A percentile compares a stretch with the other conserved stretches of the same genome.
These are phyloP conservation scores for Erynnis tages DNA, from an alignment of 2,888 invertebrate species.

Conservation along the genomic window DNA sequence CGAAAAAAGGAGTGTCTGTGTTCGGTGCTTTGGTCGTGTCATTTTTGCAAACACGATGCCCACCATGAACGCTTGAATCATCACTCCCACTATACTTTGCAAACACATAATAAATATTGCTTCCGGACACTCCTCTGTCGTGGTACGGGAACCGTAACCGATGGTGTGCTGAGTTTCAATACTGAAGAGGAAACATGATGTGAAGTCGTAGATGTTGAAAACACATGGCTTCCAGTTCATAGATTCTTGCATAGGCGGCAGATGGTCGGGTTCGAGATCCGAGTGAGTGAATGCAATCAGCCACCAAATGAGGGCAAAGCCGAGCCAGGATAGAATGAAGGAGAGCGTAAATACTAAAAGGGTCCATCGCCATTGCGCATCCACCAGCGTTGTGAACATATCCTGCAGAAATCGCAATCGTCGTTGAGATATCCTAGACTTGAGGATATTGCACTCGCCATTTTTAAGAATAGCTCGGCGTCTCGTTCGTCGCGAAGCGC, in stretches of 20 bases:
- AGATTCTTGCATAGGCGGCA: constrained; percentile 70
- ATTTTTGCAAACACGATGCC: constrained; percentile 95
- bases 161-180: constrained; percentile 96
- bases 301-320: constrained; percentile 94
- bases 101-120: constrained; percentile 94
- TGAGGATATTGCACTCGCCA: constrained; percentile 97
- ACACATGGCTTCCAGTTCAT: constrained; percentile 90
- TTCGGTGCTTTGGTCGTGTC: constrained; percentile 94
- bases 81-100: constrained; percentile 93
- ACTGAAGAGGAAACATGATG: constrained; percentile 94
- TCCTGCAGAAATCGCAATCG: constrained; percentile 89
- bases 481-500: constrained; percentile 86
- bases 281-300: constrained; percentile 92
- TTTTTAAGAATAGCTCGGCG: constrained; percentile 95
- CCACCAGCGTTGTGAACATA: constrained; percentile 94
- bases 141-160: constrained; percentile 92
- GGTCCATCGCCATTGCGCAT: constrained; percentile 96
- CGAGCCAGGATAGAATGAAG: constrained; percentile 92
- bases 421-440: constrained; percentile 91
- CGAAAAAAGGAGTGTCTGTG: constrained; percentile 94
- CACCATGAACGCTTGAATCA: constrained; percentile 91
- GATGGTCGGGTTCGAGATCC: constrained; percentile 85
- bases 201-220: constrained; percentile 89
- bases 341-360: constrained; percentile 91
- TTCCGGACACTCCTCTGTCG: constrained; percentile 94